These are phyloP conservation scores for Garrulus glandarius DNA, from an alignment of 2,797 vertebrate genomes.

Conservation along the genomic window DNA sequence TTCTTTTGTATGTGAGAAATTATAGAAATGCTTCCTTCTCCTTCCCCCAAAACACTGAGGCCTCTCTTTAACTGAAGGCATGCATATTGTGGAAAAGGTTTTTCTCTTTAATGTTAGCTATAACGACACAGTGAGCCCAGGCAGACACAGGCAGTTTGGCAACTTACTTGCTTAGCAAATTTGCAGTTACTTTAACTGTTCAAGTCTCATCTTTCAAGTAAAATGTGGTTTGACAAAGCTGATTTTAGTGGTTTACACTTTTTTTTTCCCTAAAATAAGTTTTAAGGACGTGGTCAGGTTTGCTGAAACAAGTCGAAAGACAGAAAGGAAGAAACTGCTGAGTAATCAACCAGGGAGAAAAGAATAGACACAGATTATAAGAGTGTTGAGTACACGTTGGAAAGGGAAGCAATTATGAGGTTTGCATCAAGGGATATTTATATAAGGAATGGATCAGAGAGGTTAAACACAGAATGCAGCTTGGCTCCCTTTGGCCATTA, in stretches of 20 bases:
- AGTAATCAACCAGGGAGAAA: neutral
- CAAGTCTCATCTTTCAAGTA: neutral
- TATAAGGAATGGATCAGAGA: neutral
- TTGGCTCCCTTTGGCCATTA: neutral
- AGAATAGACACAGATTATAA: neutral
- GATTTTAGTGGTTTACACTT: neutral
- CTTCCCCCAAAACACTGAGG: neutral
- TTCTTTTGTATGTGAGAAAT: neutral
- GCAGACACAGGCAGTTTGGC: neutral
- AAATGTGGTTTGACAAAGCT: neutral
- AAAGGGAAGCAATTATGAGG: neutral
- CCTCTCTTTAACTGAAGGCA: neutral
- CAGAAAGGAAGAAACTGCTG: neutral
- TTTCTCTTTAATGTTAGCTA: neutral
- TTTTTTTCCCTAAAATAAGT: neutral
- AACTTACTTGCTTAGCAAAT: neutral
- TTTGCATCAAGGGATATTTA: neutral
- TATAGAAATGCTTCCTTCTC: neutral
- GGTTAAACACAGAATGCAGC: neutral
- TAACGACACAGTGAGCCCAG: neutral
- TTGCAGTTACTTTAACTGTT: neutral
- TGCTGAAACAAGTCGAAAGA: neutral
- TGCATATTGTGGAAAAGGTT: neutral
- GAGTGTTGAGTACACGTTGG: neutral
- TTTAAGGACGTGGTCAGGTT: neutral